These are phyloP conservation scores for Linurgus olivaceus DNA, from an alignment of 2,797 vertebrate species.

Conservation along the genomic window DNA sequence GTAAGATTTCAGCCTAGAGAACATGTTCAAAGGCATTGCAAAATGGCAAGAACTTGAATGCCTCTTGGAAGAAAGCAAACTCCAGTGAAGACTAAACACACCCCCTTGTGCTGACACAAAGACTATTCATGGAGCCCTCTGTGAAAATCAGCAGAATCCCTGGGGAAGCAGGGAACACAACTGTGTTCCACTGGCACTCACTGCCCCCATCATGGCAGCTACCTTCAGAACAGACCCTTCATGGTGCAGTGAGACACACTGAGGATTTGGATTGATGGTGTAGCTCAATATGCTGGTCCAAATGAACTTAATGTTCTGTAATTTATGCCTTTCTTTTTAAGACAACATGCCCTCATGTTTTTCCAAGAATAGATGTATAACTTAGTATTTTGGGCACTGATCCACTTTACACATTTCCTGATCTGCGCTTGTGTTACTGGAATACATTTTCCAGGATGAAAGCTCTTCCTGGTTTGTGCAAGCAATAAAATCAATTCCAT, in stretches of 20 bases:
- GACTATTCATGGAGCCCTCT: background rate
- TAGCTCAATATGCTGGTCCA: background rate
- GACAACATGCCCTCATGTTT: background rate
- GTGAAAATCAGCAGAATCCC: background rate
- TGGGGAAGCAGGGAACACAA: background rate
- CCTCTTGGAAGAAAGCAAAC: background rate
- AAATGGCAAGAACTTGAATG: background rate
- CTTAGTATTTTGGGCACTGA: constrained; percentile 45
- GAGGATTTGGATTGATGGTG: background rate
- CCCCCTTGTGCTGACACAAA: background rate
- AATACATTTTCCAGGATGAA: constrained; percentile 26
- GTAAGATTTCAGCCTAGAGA: background rate
- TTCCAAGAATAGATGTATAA: constrained; percentile 28
- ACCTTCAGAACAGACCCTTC: background rate
- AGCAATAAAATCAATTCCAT: constrained; percentile 35
- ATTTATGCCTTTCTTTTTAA: constrained; percentile 39
- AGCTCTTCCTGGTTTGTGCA: background rate
- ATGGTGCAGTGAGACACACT: background rate
- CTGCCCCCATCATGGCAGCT: background rate
- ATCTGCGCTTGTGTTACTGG: constrained; percentile 18
- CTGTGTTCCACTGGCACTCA: accelerated
- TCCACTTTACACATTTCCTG: constrained; percentile 55
- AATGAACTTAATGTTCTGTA: background rate
- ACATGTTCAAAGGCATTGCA: background rate
- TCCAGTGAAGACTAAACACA: background rate